Evolutionary conservation across 2,888 invertebrate species (phyloP).

Genomic region (Pristionchus japonicus): DNA sequence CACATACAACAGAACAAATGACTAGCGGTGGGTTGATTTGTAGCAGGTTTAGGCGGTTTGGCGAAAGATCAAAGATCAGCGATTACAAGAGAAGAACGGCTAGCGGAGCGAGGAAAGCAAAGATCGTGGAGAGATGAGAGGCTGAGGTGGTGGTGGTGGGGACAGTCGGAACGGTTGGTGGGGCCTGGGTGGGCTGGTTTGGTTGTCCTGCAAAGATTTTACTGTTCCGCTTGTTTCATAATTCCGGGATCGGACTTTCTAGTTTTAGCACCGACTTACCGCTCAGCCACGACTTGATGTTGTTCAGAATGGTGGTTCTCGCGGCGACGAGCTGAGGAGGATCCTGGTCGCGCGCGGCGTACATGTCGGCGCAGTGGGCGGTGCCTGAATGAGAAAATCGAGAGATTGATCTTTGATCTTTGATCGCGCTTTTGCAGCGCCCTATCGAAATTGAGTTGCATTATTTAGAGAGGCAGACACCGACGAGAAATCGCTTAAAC

Average conservation of each 20-base stretch:
- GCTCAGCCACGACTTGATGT: slow-evolving; percentile 36
- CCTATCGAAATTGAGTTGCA: too few species aligned
- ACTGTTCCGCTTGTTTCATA: neutral
- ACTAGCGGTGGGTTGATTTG: slow-evolving; percentile 4
- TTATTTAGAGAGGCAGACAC: too few species aligned
- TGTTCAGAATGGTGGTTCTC: neutral
- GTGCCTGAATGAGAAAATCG: slow-evolving; percentile 50
- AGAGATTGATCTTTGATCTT: neutral
- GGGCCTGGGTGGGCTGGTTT: neutral
- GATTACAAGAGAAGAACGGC: neutral
- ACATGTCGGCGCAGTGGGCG: slow-evolving; percentile 68
- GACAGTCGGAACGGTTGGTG: neutral
- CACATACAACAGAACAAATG: neutral
- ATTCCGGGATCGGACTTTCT: neutral
- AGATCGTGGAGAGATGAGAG: neutral
- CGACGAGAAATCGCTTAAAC: too few species aligned
- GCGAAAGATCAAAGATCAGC: neutral
- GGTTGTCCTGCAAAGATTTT: neutral
- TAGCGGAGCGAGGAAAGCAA: neutral
- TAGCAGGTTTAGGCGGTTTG: neutral
- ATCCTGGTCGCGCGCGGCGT: slow-evolving; percentile 44
- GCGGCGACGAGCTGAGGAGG: neutral
- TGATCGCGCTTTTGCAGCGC: neutral
- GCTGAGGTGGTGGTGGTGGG: neutral
- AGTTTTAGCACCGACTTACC: slow-evolving; percentile 18